phyloP scores from a whole-genome alignment of 2,797 vertebrate species.

The Sebastes ruberrimus region DNA sequence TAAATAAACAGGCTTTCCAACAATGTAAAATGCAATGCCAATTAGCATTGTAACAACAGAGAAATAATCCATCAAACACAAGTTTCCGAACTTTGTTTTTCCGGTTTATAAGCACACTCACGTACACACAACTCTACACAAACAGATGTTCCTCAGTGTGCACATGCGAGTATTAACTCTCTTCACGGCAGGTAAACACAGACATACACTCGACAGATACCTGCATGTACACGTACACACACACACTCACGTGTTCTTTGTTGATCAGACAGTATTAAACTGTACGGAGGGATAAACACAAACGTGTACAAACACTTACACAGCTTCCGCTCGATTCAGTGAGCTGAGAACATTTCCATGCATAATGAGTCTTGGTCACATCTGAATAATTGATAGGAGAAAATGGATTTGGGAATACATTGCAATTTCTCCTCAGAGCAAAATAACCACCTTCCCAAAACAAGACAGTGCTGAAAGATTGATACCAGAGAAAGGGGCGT shows the following conservation, averaged over 20 bases:
- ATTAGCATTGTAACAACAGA: no score
- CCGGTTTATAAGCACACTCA: background rate
- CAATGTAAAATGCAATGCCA: no score
- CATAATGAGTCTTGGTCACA: constrained; percentile 68
- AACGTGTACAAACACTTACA: background rate
- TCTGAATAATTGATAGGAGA: constrained; percentile 74
- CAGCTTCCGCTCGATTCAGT: constrained; percentile 15
- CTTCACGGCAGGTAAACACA: background rate
- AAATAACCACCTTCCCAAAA: constrained; percentile 67
- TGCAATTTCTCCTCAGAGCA: constrained; percentile 72
- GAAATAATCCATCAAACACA: no score
- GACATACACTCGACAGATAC: background rate
- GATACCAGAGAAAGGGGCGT: constrained; percentile 1
- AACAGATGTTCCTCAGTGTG: background rate
- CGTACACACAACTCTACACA: background rate
- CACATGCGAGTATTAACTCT: background rate
- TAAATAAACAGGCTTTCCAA: no score
- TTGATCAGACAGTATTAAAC: constrained; percentile 15
- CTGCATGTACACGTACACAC: background rate
- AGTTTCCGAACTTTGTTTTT: no score
- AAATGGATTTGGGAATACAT: constrained; percentile 72
- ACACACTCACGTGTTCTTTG: background rate
- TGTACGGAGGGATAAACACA: constrained; percentile 4
- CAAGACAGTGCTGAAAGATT: constrained; percentile 63
- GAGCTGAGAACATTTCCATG: constrained; percentile 57